These are phyloP conservation scores for Scelioninae gen. 1 DNA, from an alignment of 2,888 invertebrate species.

Conservation along the genomic window DNA sequence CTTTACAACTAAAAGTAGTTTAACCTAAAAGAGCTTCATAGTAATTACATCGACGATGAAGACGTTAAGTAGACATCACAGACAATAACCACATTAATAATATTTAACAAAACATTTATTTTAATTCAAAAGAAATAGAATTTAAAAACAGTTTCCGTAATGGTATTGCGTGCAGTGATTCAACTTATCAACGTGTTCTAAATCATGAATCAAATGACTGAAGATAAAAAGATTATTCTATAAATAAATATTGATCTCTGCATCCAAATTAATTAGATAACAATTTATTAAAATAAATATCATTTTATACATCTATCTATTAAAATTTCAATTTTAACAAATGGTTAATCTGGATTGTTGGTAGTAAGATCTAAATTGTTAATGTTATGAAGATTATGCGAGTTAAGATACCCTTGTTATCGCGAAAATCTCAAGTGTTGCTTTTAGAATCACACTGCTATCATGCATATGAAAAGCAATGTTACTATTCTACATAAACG, in stretches of 20 bases:
- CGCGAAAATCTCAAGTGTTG: conserved; percentile 16
- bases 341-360: conserved; percentile 12
- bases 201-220: conserved; percentile 9
- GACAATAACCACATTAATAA: not conserved
- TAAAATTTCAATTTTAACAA: conserved; percentile 9
- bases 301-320: not conserved
- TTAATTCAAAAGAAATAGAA: conserved; percentile 6
- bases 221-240: conserved; percentile 16
- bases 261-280: conserved; percentile 17
- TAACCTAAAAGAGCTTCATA: not conserved
- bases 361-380: conserved; percentile 4
- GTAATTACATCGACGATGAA: conserved; percentile 20
- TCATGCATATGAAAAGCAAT: conserved; percentile 9
- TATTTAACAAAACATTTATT: not conserved
- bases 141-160: conserved; percentile 11
- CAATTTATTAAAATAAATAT: conserved; percentile 18
- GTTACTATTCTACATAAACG: not conserved
- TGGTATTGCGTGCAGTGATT: conserved; percentile 24
- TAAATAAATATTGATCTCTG: conserved; percentile 21
- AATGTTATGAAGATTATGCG: conserved; percentile 21
- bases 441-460: conserved; percentile 12
- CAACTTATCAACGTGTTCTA: conserved; percentile 20
- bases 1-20: conserved; percentile 25
- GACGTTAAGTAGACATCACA: not conserved
- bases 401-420: conserved; percentile 5